Evolutionary conservation across 2,797 vertebrate species (phyloP).

Genomic region (Chelidonichthys spinosus): DNA sequence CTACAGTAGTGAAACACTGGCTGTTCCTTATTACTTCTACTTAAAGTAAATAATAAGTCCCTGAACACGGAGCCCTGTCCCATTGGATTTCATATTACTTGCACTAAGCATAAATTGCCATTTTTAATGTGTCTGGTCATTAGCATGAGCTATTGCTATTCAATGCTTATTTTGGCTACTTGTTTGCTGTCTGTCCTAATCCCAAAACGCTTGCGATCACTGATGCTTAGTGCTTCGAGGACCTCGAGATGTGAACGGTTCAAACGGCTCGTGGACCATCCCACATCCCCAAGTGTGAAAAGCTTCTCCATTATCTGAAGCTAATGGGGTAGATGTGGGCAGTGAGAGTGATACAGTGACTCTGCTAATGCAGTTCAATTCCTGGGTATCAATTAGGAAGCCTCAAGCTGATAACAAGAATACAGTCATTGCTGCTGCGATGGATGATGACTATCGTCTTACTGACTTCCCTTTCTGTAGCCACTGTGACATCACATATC

Average conservation of each 20-base stretch:
- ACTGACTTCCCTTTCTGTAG: constrained; percentile 4
- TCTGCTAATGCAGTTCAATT: constrained; percentile 31
- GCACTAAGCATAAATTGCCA: constrained; percentile 10
- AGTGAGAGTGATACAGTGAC: constrained; percentile 50
- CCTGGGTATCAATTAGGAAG: constrained; percentile 28
- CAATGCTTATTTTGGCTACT: constrained; percentile 33
- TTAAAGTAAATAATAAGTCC: not conserved
- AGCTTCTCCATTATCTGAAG: constrained; percentile 60
- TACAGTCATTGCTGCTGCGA: constrained; percentile 24
- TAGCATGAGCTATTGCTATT: constrained; percentile 32
- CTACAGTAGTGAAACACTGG: not conserved
- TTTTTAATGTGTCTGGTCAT: constrained; percentile 32
- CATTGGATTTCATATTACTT: constrained; percentile 13
- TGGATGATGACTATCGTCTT: constrained; percentile 35
- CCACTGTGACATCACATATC: not conserved
- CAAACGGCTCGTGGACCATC: constrained; percentile 22
- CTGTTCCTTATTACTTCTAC: not conserved
- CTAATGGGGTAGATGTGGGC: constrained; percentile 60
- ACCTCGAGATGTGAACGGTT: constrained; percentile 52
- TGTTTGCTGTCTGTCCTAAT: constrained; percentile 44
- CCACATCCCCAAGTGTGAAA: constrained; percentile 48
- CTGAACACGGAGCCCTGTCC: not conserved
- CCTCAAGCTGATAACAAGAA: constrained; percentile 37
- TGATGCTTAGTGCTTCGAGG: constrained; percentile 40
- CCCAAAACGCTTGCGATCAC: constrained; percentile 49